Conservation (phyloP, 2,113 vertebrate genomes). For the Chloroceryle aenea region DNA sequence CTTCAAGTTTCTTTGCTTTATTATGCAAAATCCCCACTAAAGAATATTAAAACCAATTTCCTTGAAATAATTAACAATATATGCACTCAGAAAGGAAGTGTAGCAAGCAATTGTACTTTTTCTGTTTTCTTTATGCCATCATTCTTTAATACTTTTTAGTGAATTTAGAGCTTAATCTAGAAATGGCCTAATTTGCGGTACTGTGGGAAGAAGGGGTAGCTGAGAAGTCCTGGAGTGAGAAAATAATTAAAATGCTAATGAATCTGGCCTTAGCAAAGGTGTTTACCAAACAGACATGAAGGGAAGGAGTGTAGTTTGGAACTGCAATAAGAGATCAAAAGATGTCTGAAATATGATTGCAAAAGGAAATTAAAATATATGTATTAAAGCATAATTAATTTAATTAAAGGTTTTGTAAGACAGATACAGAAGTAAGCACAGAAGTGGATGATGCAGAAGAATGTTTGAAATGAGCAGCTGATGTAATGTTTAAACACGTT, state of each 20-base stretch:
- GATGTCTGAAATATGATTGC: conserved; percentile 28
- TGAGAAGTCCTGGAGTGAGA: conserved; percentile 26
- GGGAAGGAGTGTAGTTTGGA: conserved; percentile 4
- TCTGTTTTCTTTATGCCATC: background rate
- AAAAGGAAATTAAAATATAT: conserved; percentile 32
- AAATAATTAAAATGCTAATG: conserved; percentile 68
- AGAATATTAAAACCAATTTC: background rate
- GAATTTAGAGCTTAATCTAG: background rate
- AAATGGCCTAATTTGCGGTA: background rate
- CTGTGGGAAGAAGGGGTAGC: background rate
- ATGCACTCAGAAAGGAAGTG: background rate
- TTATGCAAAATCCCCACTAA: background rate
- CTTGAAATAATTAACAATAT: background rate
- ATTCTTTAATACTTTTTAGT: background rate
- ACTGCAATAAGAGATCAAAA: conserved; percentile 32
- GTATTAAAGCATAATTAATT: conserved; percentile 15
- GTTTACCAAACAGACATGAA: conserved; percentile 51
- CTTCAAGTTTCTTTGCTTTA: background rate
- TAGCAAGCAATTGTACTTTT: background rate
- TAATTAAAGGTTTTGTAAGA: conserved; percentile 41
- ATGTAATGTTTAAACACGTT: conserved; percentile 59
- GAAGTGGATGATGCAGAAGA: background rate
- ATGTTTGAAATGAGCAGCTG: conserved; percentile 24
- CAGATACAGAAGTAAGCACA: background rate
- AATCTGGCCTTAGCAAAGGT: conserved; percentile 39